phyloP scores from a whole-genome alignment of 2,797 vertebrate genomes.

The Sandelia bainsii region DNA sequence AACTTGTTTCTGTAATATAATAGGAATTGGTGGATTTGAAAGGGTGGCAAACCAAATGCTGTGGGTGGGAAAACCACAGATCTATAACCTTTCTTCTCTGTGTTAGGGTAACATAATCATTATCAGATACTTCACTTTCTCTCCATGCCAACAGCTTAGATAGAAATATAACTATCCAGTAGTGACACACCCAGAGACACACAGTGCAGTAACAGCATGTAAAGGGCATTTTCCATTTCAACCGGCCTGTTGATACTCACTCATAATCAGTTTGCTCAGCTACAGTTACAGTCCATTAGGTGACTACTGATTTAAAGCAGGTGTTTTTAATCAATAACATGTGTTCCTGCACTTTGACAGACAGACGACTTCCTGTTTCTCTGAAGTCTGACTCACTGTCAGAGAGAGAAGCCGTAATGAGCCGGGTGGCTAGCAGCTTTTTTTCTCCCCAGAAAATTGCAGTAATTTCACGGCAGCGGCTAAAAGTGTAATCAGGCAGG shows the following conservation, averaged over 20 bases:
- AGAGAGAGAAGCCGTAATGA: constrained; percentile 30
- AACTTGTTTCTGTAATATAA: background rate
- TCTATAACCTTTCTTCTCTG: background rate
- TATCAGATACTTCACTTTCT: background rate
- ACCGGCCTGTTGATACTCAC: constrained; percentile 22
- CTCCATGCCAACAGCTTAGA: background rate
- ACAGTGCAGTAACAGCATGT: background rate
- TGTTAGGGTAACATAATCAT: background rate
- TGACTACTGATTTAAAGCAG: constrained; percentile 28
- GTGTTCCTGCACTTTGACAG: constrained; percentile 25
- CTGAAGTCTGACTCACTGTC: constrained; percentile 8
- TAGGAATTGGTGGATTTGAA: background rate
- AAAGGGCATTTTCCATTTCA: constrained; percentile 21
- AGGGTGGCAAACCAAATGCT: background rate
- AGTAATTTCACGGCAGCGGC: constrained; percentile 50
- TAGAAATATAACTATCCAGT: constrained; percentile 1
- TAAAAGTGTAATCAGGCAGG: constrained; percentile 23
- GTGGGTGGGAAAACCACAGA: background rate
- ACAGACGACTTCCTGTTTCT: constrained; percentile 44
- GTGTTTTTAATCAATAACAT: constrained; percentile 30
- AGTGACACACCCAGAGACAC: constrained; percentile 25
- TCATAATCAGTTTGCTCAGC: constrained; percentile 16
- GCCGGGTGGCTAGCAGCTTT: constrained; percentile 20
- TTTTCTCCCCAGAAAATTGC: constrained; percentile 54
- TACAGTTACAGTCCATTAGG: constrained; percentile 25